Conservation (phyloP, 2,113 vertebrate species). For the Falcunculus frontatus region DNA sequence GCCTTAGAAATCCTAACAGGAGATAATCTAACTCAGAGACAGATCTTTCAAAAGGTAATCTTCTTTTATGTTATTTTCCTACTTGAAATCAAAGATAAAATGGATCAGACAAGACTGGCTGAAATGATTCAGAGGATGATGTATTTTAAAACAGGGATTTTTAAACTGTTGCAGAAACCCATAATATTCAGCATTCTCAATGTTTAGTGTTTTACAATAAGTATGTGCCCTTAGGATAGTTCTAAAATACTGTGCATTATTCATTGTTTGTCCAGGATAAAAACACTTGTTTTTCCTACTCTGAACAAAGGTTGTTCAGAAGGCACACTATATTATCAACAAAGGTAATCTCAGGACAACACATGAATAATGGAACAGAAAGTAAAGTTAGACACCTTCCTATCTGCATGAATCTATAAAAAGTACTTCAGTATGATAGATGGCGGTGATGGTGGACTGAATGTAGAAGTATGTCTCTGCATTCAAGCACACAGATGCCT, state of each 20-base stretch:
- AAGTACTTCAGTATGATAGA: not conserved
- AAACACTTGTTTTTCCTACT: not conserved
- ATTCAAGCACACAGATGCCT: not conserved
- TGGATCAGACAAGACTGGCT: not conserved
- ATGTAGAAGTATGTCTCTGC: not conserved
- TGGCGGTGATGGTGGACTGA: not conserved
- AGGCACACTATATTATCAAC: not conserved
- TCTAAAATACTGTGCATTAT: not conserved
- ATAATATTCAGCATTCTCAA: not conserved
- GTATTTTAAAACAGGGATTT: not conserved
- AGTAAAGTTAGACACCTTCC: constrained; percentile 32
- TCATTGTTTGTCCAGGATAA: not conserved
- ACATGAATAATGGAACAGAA: constrained; percentile 47
- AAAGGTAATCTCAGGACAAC: constrained; percentile 25
- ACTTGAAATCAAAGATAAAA: not conserved
- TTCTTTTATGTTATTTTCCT: not conserved
- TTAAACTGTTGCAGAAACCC: not conserved
- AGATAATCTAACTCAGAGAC: not conserved
- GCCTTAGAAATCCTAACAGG: not conserved
- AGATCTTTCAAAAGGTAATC: not conserved
- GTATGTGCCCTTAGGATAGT: not conserved
- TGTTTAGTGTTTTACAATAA: not conserved
- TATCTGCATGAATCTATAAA: constrained; percentile 15
- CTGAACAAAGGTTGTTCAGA: not conserved
- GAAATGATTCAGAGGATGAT: not conserved